Evolutionary conservation across 2,113 vertebrate species (phyloP).

Genomic region (Taurulus bubalis): DNA sequence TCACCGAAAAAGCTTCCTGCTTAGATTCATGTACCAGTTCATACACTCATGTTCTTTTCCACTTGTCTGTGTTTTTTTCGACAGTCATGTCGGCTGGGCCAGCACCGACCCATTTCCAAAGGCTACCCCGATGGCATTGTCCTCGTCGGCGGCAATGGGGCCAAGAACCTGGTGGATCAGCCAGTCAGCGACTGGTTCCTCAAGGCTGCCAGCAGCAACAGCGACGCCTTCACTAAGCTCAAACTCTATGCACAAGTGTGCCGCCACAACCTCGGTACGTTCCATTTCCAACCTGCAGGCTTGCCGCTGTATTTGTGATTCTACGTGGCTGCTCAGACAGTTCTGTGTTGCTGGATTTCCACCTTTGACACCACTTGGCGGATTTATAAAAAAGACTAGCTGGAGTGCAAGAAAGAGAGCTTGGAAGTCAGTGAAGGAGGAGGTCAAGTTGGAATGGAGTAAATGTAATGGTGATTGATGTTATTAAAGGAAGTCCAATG

Average conservation of each 20-base stretch:
- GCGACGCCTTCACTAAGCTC: constrained; percentile 94
- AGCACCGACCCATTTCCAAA: constrained; percentile 97
- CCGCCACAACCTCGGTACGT: constrained; percentile 94
- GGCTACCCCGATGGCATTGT: constrained; percentile 93
- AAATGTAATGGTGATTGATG: neutral
- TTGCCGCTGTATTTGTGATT: neutral
- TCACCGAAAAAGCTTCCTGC: neutral
- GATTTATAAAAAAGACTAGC: constrained; percentile 18
- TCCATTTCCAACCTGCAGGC: neutral
- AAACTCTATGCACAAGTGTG: constrained; percentile 98
- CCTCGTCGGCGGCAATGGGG: constrained; percentile 89
- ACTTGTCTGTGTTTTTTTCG: constrained; percentile 29
- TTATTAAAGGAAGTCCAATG: constrained; percentile 18
- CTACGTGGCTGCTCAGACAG: neutral
- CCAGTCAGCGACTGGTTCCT: constrained; percentile 97
- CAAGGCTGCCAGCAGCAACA: constrained; percentile 90
- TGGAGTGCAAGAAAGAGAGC: constrained; percentile 36
- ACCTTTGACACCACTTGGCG: constrained; percentile 25
- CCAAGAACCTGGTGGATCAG: constrained; percentile 92
- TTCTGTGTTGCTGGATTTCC: constrained; percentile 24
- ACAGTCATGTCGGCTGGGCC: constrained; percentile 96
- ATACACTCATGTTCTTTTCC: constrained; percentile 1
- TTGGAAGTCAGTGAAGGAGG: constrained; percentile 36
- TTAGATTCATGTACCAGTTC: neutral
- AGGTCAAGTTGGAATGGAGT: constrained; percentile 33